Percentiles rank a stretch among this genome's conserved stretches.
These are phyloP conservation scores for Spinus olivaceus DNA, from an alignment of 2,797 vertebrate genomes.

Conservation along the genomic window DNA sequence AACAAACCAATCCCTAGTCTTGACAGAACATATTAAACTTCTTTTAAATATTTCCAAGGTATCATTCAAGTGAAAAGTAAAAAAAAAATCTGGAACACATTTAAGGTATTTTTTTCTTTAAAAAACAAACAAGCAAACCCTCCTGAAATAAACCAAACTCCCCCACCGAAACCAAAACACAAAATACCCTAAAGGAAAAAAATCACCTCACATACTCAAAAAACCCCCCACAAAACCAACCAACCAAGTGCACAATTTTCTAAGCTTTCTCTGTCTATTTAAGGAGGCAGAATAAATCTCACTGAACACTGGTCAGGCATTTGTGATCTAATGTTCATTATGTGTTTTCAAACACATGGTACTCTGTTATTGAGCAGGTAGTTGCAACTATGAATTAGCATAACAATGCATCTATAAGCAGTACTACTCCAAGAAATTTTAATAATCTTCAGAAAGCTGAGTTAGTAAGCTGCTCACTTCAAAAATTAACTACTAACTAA, in stretches of 20 bases:
- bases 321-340: not conserved
- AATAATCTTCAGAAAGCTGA: not conserved
- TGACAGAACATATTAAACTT: fast-evolving
- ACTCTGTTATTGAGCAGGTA: not conserved
- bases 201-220: not conserved
- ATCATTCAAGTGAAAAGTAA: not conserved
- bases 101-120: not conserved
- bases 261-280: not conserved
- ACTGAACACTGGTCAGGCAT: not conserved
- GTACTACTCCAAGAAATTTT: not conserved
- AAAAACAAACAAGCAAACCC: not conserved
- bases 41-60: not conserved
- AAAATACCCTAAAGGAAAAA: not conserved
- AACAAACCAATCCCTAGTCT: not conserved
- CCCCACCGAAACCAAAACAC: not conserved
- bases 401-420: not conserved
- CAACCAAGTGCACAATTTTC: not conserved
- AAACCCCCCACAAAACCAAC: fast-evolving
- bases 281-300: not conserved
- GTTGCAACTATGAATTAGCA: not conserved
- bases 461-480: not conserved
- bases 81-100: not conserved
- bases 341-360: not conserved
- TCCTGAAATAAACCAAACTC: not conserved
- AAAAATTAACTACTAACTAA: not conserved